Evolutionary conservation across 2,113 vertebrate species (phyloP).

Genomic region (Tragelaphus buxtoni): DNA sequence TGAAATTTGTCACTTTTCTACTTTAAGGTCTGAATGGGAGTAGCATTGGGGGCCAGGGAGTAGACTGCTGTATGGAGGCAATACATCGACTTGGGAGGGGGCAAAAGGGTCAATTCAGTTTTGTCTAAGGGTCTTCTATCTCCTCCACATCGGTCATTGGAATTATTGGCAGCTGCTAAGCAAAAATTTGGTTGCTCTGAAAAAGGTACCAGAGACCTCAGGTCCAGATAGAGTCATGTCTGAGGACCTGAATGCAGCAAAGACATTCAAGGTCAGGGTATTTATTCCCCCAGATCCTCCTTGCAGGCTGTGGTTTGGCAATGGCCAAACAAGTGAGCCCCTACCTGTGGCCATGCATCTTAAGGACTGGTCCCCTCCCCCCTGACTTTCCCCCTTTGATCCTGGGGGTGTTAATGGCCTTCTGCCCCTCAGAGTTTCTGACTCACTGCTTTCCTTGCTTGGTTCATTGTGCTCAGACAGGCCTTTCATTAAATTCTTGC

Average conservation of each 20-base stretch:
- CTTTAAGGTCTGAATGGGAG: constrained; percentile 23
- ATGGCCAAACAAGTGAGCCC: background rate
- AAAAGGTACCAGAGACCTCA: background rate
- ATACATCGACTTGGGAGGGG: background rate
- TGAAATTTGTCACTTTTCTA: constrained; percentile 13
- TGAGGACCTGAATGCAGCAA: background rate
- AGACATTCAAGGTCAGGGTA: background rate
- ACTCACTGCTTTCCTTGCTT: background rate
- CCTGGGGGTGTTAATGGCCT: background rate
- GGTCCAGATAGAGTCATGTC: background rate
- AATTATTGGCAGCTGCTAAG: background rate
- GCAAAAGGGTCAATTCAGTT: background rate
- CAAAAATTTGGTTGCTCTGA: background rate
- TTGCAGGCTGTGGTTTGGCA: no score
- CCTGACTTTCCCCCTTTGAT: background rate
- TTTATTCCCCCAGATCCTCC: background rate
- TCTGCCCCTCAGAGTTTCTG: background rate
- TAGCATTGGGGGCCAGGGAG: background rate
- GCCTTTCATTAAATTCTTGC: background rate
- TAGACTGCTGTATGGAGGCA: background rate
- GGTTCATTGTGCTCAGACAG: background rate
- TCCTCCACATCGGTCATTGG: background rate
- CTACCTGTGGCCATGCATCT: accelerated
- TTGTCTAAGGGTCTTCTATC: constrained; percentile 20
- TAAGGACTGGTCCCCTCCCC: accelerated